A percentile compares a stretch with the other conserved stretches of the same genome.
phyloP scores from a whole-genome alignment of 2,113 vertebrate genomes.

The Lepidothrix coronata region DNA sequence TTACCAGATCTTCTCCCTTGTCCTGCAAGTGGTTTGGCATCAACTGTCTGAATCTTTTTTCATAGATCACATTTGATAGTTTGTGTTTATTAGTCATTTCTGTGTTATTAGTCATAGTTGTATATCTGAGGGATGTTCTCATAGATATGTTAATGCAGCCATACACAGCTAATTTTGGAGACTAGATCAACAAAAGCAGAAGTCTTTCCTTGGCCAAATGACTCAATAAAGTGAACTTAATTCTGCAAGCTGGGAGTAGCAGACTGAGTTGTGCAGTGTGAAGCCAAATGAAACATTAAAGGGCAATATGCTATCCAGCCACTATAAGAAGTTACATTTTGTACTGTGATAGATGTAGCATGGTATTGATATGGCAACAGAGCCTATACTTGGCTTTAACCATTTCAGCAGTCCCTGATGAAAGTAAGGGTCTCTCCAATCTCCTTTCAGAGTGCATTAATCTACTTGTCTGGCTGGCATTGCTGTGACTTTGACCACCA shows the following conservation, averaged over 20 bases:
- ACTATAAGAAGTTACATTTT: not conserved
- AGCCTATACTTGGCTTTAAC: not conserved
- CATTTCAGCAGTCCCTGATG: not conserved
- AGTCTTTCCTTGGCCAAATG: not conserved
- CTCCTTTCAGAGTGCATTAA: not conserved
- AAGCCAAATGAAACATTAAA: not conserved
- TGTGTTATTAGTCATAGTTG: not conserved
- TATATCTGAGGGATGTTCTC: not conserved
- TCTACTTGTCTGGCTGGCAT: not conserved
- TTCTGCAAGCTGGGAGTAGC: not conserved
- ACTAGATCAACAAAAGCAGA: not conserved
- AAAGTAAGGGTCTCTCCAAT: not conserved
- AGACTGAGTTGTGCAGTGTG: not conserved
- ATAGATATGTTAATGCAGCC: fast-evolving
- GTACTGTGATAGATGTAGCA: not conserved
- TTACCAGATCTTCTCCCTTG: not conserved
- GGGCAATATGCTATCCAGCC: not conserved
- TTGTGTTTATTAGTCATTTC: not conserved
- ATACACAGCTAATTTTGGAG: not conserved
- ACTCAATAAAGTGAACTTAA: not conserved
- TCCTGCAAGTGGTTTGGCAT: not conserved
- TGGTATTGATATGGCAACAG: not conserved
- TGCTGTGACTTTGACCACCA: not conserved
- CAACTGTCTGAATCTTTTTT: not conserved
- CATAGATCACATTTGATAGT: not conserved